Evolutionary conservation across 2,797 vertebrate species (phyloP).

Genomic region (Kryptopterus vitreolus): DNA sequence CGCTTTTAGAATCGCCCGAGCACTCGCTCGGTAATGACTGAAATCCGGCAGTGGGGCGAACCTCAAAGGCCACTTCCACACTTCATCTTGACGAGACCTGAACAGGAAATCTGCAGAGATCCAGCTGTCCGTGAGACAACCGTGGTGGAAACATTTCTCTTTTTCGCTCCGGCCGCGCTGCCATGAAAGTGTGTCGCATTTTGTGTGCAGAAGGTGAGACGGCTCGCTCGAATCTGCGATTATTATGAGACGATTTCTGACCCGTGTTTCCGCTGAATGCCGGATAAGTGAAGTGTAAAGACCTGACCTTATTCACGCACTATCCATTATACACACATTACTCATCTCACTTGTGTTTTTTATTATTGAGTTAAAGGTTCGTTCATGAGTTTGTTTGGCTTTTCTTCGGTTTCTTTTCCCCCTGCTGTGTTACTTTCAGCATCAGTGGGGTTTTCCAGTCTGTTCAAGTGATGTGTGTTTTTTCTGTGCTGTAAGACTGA

Average conservation of each 20-base stretch:
- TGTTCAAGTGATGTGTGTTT: neutral
- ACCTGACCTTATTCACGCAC: constrained; percentile 26
- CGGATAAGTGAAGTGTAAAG: constrained; percentile 3
- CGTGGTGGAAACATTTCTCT: constrained; percentile 25
- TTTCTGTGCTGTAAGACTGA: constrained; percentile 6
- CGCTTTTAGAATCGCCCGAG: constrained; percentile 29
- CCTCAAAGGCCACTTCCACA: constrained; percentile 38
- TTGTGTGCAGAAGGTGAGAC: constrained; percentile 28
- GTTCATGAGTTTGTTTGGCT: constrained; percentile 34
- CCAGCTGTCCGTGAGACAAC: constrained; percentile 14
- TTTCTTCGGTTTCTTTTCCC: neutral
- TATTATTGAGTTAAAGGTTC: neutral
- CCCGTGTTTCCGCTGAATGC: neutral
- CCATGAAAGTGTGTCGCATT: constrained; percentile 26
- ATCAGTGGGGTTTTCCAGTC: constrained; percentile 6
- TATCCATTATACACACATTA: neutral
- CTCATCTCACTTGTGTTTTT: constrained; percentile 4
- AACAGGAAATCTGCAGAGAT: constrained; percentile 47
- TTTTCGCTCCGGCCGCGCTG: constrained; percentile 16
- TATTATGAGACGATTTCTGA: neutral
- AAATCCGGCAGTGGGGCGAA: constrained; percentile 21
- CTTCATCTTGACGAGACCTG: constrained; percentile 46
- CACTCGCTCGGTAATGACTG: constrained; percentile 31
- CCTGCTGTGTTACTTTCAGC: constrained; percentile 21
- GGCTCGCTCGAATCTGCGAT: constrained; percentile 18